Evolutionary conservation across 2,797 vertebrate genomes (phyloP), one percentile per base, ranked within the genome.

Genomic region (Sus cebifrons): DNA sequence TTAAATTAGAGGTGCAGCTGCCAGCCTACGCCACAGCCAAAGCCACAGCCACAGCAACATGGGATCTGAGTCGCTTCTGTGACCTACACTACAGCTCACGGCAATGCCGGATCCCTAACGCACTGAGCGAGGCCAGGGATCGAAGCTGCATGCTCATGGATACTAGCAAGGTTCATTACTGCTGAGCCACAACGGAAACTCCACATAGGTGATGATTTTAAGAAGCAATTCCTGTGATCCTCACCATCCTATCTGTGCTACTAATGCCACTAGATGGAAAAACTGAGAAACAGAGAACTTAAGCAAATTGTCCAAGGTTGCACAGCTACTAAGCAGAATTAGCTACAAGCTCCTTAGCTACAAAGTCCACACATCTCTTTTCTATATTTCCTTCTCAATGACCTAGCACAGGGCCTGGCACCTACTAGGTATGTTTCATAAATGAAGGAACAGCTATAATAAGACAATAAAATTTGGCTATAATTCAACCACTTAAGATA

Each of bases 381-480:
- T 89, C 60, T 67, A 4, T 29, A 82, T 60, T 92, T 27, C 13
- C 54, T 78, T 62, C 95, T 85, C 54, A 25, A 68, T 94, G 29
- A 82, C 25, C 56, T 77, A 54, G 9, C 23, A 68, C 3, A n/a
- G 7, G 44, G 16, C 25, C 16, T 79, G 77, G 13, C 3, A 54
- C 40, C 40, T 60, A 91, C 60, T 20, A 95, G 15, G 29, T 71
- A 58, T 67, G 17, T 78, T 91, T 71, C 86, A 62, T 32, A 93
- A 79, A 67, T 71, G 6, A 92, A 92, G 25, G 16, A 77, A 52
- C 12, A 78, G 27, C 11, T 64, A 40, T 82, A 86, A 58, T 11
- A n/a, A 84, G 52, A 87, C 91, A 86, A 62, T 44, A 81, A 86
- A 91, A 89, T 84, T 74, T 60, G 87, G 36, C 75, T 70, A 3